These are phyloP conservation scores for Cataglyphis cursor DNA, from an alignment of 2,888 invertebrate species.

Conservation along the genomic window DNA sequence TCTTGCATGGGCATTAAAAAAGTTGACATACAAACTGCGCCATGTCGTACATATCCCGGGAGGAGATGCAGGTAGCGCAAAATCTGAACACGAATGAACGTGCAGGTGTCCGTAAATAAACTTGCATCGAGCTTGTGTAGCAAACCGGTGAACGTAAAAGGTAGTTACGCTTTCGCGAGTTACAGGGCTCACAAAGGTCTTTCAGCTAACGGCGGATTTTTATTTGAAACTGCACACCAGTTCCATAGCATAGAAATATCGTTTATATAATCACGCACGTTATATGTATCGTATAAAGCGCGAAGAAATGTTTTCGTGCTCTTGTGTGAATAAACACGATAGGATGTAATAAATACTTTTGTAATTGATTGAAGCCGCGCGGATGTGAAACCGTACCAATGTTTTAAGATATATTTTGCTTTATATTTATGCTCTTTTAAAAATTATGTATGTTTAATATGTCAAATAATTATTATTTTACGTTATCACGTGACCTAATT, in stretches of 20 bases:
- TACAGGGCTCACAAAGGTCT: conserved; percentile 68
- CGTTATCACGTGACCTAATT: conserved; percentile 25
- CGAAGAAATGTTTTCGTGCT: conserved; percentile 33
- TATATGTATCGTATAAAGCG: neutral
- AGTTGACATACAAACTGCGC: conserved; percentile 65
- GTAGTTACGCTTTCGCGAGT: conserved; percentile 77
- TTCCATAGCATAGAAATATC: conserved; percentile 50
- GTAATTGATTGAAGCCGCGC: neutral
- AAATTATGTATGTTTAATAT: neutral
- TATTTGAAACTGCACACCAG: conserved; percentile 61
- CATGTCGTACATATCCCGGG: conserved; percentile 46
- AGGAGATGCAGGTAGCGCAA: conserved; percentile 59
- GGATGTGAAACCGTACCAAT: neutral
- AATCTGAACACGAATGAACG: conserved; percentile 74
- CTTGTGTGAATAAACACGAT: conserved; percentile 7
- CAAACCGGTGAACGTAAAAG: conserved; percentile 78
- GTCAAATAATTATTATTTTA: conserved; percentile 33
- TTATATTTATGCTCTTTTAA: conserved; percentile 14
- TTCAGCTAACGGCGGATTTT: conserved; percentile 64
- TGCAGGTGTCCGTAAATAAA: conserved; percentile 82
- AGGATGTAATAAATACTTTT: conserved; percentile 19
- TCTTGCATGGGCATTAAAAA: conserved; percentile 22
- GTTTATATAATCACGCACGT: conserved; percentile 68
- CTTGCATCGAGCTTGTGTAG: conserved; percentile 78
- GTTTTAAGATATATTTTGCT: neutral